phyloP scores from a whole-genome alignment of 2,888 invertebrate species.

The Heliconius aoede region DNA sequence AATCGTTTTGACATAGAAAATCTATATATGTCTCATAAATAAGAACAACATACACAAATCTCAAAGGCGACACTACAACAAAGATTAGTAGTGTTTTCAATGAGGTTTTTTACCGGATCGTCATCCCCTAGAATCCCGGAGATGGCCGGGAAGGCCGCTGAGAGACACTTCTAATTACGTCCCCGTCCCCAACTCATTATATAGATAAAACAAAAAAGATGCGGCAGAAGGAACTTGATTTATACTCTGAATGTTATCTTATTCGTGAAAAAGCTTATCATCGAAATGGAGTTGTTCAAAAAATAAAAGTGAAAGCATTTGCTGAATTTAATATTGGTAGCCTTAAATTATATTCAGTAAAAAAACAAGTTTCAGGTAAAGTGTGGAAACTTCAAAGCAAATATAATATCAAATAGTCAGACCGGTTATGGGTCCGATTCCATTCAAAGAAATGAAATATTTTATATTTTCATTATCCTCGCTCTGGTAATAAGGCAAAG shows the following conservation, averaged over 20 bases:
- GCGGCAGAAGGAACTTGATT: conserved; percentile 23
- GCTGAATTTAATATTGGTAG: background rate
- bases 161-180: conserved; percentile 40
- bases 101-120: conserved; percentile 29
- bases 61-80: conserved; percentile 3
- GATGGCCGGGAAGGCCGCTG: conserved; percentile 26
- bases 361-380: background rate
- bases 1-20: conserved; percentile 4
- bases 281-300: conserved; percentile 2
- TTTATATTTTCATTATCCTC: too few relatives aligned
- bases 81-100: conserved; percentile 32
- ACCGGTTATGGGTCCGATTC: too few relatives aligned
- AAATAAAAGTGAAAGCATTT: conserved; percentile 2
- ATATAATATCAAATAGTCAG: too few relatives aligned
- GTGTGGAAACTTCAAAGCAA: too few relatives aligned
- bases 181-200: conserved; percentile 33
- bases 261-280: conserved; percentile 5
- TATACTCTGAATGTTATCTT: conserved; percentile 17
- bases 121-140: conserved; percentile 27
- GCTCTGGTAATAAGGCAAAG: too few relatives aligned
- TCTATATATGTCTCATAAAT: too few relatives aligned
- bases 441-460: too few relatives aligned
- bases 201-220: conserved; percentile 33
- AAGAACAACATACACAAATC: background rate
- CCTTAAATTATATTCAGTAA: background rate